A percentile compares a stretch with the other conserved stretches of the same genome.
These are phyloP conservation scores for Antheraea yamamai DNA, from an alignment of 2,888 invertebrate species.

Conservation along the genomic window DNA sequence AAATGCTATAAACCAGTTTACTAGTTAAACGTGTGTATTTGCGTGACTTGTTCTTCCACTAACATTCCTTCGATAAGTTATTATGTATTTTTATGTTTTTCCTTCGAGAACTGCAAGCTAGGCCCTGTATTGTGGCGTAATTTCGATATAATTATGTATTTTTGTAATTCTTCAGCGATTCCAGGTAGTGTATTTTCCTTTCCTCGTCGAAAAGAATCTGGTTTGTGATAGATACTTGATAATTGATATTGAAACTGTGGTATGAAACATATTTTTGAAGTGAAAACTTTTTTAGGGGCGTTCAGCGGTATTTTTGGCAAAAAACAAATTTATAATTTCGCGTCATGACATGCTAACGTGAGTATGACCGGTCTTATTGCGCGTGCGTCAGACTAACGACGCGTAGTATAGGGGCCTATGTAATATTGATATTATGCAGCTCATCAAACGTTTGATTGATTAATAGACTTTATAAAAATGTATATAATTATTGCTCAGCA, in stretches of 20 bases:
- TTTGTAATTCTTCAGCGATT: not conserved
- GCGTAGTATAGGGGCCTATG: too few relatives aligned
- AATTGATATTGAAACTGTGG: not conserved
- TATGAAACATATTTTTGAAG: not conserved
- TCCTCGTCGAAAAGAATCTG: not conserved
- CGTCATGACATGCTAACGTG: too few relatives aligned
- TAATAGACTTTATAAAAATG: not conserved
- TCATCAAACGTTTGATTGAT: not conserved
- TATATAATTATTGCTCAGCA: too few relatives aligned
- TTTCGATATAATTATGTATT: not conserved
- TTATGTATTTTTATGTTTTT: not conserved
- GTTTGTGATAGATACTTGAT: not conserved
- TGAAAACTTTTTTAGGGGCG: too few relatives aligned
- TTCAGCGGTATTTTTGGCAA: too few relatives aligned
- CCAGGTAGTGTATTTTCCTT: not conserved
- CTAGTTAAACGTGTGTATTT: not conserved
- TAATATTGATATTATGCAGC: too few relatives aligned
- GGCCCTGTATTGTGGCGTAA: not conserved
- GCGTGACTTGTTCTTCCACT: constrained; percentile 2
- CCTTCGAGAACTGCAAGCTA: not conserved
- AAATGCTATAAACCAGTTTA: not conserved
- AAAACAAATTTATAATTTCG: too few relatives aligned
- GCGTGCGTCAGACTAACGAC: too few relatives aligned
- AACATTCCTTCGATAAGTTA: not conserved
- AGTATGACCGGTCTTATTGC: too few relatives aligned